A percentile compares a stretch with the other conserved stretches of the same genome.
These are phyloP conservation scores for Caenorhabditis sp. DNA, from an alignment of 2,888 invertebrate species.

Conservation along the genomic window DNA sequence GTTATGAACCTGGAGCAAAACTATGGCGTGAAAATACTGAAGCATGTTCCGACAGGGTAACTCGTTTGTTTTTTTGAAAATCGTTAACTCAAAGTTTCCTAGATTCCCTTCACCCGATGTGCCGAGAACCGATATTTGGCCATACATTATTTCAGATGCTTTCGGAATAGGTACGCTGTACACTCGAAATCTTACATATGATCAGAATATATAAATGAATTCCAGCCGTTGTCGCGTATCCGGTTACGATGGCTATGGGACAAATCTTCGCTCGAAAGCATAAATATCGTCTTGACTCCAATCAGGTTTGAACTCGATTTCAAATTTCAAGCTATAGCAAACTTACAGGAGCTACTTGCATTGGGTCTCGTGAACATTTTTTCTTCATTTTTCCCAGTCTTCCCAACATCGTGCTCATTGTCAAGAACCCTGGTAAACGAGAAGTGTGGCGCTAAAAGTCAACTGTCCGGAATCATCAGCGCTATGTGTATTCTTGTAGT, in stretches of 20 bases:
- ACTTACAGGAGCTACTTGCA: constrained; percentile 75
- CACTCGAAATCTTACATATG: too few species aligned
- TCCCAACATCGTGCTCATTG: constrained; percentile 72
- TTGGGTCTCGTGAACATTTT: constrained; percentile 87
- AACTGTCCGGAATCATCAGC: constrained; percentile 89
- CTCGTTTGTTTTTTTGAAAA: neutral
- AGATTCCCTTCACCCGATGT: constrained; percentile 81
- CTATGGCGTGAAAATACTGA: constrained; percentile 84
- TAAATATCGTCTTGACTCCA: constrained; percentile 84
- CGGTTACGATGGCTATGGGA: constrained; percentile 85
- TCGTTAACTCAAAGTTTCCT: constrained; percentile 5
- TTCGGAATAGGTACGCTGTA: constrained; percentile 82
- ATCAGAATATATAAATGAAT: neutral
- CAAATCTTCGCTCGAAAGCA: constrained; percentile 85
- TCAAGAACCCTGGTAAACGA: constrained; percentile 75
- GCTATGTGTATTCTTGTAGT: constrained; percentile 89
- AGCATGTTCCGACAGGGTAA: constrained; percentile 84
- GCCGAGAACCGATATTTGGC: constrained; percentile 78
- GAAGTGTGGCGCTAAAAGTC: constrained; percentile 83
- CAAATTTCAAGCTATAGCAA: neutral
- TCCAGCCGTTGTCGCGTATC: constrained; percentile 84
- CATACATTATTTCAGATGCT: constrained; percentile 85
- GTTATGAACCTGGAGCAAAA: constrained; percentile 81
- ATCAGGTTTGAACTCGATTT: constrained; percentile 84
- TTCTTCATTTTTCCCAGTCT: constrained; percentile 85